Conservation (phyloP, 1,140 invertebrate genomes). For the Drosophila busckii region DNA sequence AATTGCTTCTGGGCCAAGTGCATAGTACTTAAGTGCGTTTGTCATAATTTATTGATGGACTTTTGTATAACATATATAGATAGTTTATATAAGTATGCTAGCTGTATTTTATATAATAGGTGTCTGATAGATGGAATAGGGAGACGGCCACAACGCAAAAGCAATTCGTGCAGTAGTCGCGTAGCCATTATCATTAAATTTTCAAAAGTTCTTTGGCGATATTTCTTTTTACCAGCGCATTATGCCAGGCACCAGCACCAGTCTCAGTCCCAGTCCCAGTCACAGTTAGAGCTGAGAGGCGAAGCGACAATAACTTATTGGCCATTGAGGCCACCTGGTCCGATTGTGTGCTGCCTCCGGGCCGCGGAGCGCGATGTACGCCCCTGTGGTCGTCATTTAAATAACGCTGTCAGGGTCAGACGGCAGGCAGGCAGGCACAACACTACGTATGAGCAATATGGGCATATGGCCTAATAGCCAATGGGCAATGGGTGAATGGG, state of each 20-base stretch:
- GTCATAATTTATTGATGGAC: conserved; percentile 59
- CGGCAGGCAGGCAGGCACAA: not conserved
- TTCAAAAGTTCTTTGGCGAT: conserved; percentile 57
- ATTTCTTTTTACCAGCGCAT: conserved; percentile 55
- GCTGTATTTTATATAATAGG: no score
- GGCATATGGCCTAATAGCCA: not conserved
- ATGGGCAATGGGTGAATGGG: not conserved
- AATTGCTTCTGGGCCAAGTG: conserved; percentile 15
- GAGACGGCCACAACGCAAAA: not conserved
- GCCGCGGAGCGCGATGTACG: no score
- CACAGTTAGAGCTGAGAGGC: not conserved
- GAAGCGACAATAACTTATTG: conserved; percentile 57
- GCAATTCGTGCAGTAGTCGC: conserved; percentile 32
- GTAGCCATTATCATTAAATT: conserved; percentile 66
- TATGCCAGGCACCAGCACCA: conserved; percentile 21
- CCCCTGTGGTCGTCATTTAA: conserved; percentile 26
- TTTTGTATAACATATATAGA: no score
- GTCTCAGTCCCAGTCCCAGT: not conserved
- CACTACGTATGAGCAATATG: not conserved
- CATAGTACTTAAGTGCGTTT: conserved; percentile 27
- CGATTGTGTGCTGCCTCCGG: not conserved
- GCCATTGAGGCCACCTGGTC: conserved; percentile 64
- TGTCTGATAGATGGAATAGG: no score
- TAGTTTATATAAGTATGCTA: no score
- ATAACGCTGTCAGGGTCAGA: conserved; percentile 31